Base-by-base conservation (phyloP, 2,888 invertebrate genomes). In the Cheilosia impressa region DNA sequence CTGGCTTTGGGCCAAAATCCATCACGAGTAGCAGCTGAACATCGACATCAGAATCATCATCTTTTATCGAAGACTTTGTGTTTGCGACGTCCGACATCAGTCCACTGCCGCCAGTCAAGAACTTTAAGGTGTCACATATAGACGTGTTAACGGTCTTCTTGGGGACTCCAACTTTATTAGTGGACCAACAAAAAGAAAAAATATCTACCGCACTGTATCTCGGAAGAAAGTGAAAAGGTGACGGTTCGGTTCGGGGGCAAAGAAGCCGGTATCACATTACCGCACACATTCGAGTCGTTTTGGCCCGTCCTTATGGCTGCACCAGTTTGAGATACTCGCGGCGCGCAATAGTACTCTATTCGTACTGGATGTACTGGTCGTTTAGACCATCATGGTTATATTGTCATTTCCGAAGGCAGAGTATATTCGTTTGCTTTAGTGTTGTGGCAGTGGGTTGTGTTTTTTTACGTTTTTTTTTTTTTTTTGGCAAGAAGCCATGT, bases 401-500 rank as follows among this genome's bases (percentile, higher is more conserved):
- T 77, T 85, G 81, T 81, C 80, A 81, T 76, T 85, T 80, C 81
- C 73, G 47, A 72, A 34, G 31, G 55, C 62, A 22, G 66, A 85
- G 80, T 75, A 75, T 58, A 75, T 85, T 85, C 69, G 55, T 80
- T 71, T 38, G 58, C 31, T 65, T 77, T 53, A 53, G 50, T 50
- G 7, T 58, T 58, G n/a, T 24, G 62, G 68, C 22, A 47, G 68
- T 45, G 71, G 9, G 47, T 17, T 17, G 10, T 13, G 9, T 9
- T 52, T 9, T 9, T 50, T 55, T 27, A 22, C 22, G 22, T 31
- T 41, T 7, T 45, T 27, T 41, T 34, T 57, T 75, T 27, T 19
- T 69, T 80, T 85, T 85, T 85, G 85, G 85, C 85, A 81, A 65
- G 69, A 72, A 72, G 85, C 85, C 85, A 85, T 85, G 77, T 85